Evolutionary conservation across 2,888 invertebrate species (phyloP).

Genomic region (Caenorhabditis sulstoni): DNA sequence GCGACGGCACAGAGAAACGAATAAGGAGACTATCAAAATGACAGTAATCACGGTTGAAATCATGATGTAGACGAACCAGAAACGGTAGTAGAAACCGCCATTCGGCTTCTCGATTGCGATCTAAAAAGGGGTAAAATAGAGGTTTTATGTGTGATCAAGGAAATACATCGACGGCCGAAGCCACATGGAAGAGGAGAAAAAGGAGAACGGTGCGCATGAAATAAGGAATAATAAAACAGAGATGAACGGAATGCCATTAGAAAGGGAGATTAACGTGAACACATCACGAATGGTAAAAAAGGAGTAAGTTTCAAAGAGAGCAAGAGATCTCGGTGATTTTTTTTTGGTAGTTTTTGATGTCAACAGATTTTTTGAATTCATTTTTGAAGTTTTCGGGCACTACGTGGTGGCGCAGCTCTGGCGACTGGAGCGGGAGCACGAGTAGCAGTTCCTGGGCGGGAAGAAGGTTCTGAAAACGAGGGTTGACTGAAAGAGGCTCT

Average conservation of each 20-base stretch:
- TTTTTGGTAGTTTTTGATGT: not conserved
- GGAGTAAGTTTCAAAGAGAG: too few species aligned
- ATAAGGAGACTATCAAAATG: conserved; percentile 9
- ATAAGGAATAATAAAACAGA: not conserved
- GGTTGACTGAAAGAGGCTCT: not conserved
- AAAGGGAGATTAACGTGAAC: not conserved
- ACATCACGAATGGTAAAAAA: too few species aligned
- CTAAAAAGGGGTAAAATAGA: not conserved
- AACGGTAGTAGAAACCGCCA: conserved; percentile 35
- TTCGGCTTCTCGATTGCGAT: conserved; percentile 6
- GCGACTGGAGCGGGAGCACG: conserved; percentile 5
- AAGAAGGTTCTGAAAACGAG: conserved; percentile 24
- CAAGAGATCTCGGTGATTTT: not conserved
- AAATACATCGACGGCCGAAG: not conserved
- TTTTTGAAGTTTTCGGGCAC: conserved; percentile 10
- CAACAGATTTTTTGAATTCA: conserved; percentile 3
- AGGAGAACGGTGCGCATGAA: not conserved
- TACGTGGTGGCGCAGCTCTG: conserved; percentile 13
- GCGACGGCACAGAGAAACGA: conserved; percentile 27
- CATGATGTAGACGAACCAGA: conserved; percentile 33
- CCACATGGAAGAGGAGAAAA: not conserved
- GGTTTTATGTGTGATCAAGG: not conserved
- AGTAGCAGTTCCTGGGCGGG: conserved; percentile 12
- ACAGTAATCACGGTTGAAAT: conserved; percentile 5
- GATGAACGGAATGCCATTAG: too few species aligned